Evolutionary conservation across 2,888 invertebrate species (phyloP).

Genomic region (Sussaba pulchella): DNA sequence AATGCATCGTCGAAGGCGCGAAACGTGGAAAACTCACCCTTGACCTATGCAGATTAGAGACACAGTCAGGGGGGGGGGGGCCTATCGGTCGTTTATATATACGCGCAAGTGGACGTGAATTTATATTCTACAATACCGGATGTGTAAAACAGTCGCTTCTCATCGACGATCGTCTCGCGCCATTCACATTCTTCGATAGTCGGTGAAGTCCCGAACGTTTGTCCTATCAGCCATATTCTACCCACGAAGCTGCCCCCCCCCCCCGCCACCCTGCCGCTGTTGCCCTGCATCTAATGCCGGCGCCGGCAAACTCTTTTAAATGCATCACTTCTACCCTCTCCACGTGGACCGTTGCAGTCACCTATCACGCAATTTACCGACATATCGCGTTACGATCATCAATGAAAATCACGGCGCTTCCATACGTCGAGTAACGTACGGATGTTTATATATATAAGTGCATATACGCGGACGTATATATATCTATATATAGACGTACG

Average conservation of each 20-base stretch:
- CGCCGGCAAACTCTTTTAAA: neutral
- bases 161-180: slow-evolving; percentile 11
- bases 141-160: slow-evolving; percentile 33
- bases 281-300: slow-evolving; percentile 25
- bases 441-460: neutral
- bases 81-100: neutral
- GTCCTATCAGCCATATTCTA: neutral
- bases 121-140: slow-evolving; percentile 40
- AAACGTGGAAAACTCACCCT: slow-evolving; percentile 17
- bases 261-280: neutral
- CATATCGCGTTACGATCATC: slow-evolving; percentile 50
- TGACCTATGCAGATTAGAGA: slow-evolving; percentile 26
- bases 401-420: slow-evolving; percentile 52
- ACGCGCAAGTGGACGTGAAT: slow-evolving; percentile 9
- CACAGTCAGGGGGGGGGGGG: neutral
- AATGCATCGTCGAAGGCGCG: neutral
- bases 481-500: slow-evolving; percentile 5
- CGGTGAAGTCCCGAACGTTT: slow-evolving; percentile 1
- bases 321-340: slow-evolving; percentile 1
- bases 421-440: neutral
- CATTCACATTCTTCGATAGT: slow-evolving; percentile 43
- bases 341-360: neutral
- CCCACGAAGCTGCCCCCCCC: slow-evolving; percentile 11
- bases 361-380: slow-evolving; percentile 24
- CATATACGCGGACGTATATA: neutral